Percentiles rank a stretch among this genome's conserved stretches.
phyloP scores from a whole-genome alignment of 2,888 invertebrate species.

The Pediacus dermestoides region DNA sequence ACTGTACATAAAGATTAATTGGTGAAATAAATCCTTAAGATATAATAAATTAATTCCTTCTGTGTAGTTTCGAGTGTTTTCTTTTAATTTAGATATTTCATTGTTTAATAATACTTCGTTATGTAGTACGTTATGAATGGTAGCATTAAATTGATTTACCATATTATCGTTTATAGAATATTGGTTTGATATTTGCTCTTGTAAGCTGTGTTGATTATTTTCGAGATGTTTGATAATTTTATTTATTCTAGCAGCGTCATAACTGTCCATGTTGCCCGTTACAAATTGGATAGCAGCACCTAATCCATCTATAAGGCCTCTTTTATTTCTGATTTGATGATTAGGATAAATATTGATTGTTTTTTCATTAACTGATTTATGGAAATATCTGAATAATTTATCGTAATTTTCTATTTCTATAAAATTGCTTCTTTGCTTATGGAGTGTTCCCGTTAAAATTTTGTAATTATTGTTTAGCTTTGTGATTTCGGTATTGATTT shows the following conservation, averaged over 20 bases:
- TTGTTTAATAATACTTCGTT: too few relatives aligned
- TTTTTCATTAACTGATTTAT: neutral
- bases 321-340: neutral
- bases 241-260: neutral
- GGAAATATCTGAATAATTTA: neutral
- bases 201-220: neutral
- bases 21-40: too few relatives aligned
- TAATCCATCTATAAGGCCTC: neutral
- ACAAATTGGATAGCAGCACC: constrained; percentile 3
- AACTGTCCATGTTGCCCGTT: neutral
- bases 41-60: too few relatives aligned
- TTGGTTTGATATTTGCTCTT: neutral
- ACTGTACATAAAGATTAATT: too few relatives aligned
- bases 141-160: too few relatives aligned
- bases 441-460: too few relatives aligned
- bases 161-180: constrained; percentile 1
- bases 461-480: constrained; percentile 1
- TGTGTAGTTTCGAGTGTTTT: too few relatives aligned
- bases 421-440: too few relatives aligned
- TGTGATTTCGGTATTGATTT: neutral
- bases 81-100: too few relatives aligned
- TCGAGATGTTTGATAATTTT: neutral
- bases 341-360: neutral
- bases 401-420: too few relatives aligned
- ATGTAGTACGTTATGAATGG: too few relatives aligned